Evolutionary conservation across 2,113 vertebrate species (phyloP).

Genomic region (Callospermophilus lateralis): DNA sequence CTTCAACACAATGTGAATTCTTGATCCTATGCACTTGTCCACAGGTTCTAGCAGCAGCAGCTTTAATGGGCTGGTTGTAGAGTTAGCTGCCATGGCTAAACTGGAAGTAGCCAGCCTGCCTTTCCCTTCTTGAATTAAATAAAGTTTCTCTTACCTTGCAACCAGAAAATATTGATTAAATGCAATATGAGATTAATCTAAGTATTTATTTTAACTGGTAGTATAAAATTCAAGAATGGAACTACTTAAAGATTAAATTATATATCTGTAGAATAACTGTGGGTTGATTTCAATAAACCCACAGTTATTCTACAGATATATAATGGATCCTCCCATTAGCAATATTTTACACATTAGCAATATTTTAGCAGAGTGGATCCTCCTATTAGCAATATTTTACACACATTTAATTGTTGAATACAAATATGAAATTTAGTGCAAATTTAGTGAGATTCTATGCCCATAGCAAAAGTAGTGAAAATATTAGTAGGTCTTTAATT

Average conservation of each 20-base stretch:
- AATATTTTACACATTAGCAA: no score
- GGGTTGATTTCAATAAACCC: background rate
- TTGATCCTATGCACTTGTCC: no score
- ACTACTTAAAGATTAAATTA: background rate
- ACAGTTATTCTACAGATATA: no score
- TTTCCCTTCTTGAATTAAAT: slow-evolving; percentile 24
- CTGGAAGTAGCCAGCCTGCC: no score
- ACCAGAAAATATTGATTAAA: background rate
- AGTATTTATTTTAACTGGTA: slow-evolving; percentile 33
- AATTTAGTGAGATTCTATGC: no score
- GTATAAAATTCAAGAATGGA: background rate
- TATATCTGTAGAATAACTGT: background rate
- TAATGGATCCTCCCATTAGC: no score
- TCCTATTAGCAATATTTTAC: background rate
- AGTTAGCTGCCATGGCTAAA: no score
- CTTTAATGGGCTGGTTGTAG: no score
- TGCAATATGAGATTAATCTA: background rate
- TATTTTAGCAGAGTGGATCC: background rate
- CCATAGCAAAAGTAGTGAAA: background rate
- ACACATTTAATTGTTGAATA: slow-evolving; percentile 25
- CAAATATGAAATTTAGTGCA: background rate
- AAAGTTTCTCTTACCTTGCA: background rate
- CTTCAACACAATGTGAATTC: no score
- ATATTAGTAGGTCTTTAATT: background rate
- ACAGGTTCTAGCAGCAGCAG: no score